Evolutionary conservation across 2,113 vertebrate species (phyloP), one percentile per base, ranked within the genome.

Genomic region (Mormoops blainvillei): DNA sequence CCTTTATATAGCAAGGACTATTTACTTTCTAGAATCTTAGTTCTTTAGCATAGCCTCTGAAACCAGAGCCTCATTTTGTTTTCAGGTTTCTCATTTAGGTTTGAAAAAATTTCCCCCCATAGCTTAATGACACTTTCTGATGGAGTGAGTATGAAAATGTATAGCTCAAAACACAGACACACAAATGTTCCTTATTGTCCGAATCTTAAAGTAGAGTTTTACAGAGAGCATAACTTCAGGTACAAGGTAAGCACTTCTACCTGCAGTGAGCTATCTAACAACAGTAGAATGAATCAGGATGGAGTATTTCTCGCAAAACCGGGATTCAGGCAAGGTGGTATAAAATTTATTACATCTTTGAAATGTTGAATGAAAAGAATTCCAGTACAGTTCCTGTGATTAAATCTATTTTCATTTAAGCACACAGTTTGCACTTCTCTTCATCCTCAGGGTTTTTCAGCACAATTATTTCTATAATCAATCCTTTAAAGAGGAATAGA

Each of bases 321-420:
- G 81, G 63, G 54, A 61, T 77, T 92, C 43, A 50, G 89, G 65
- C 83, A 96, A 96, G 41, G 28, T 73, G 83, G 81, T 95, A 80
- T 96, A 97, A 98, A 98, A 98, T 97, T 96, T 97, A 96, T 95
- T 97, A 90, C 87, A 86, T 94, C 95, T 96, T 96, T 14, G 92
- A 98, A 98, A 94, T 80, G 61, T 92, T 97, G 93, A 98, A 98
- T 94, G 85, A 97, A 95, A 98, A 98, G 96, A 97, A 95, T 98
- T 98, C 56, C 45, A 61, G 86, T 95, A 96, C 12, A 94, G 94
- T 97, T 97, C 88, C 74, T 96, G 84, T 96, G 65, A 98, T 98
- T 98, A 98, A 97, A 98, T 98, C 88, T 85, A 68, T 98, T 98
- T 98, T 98, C 87, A 97, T 98, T 98, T 98, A 97, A 98, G 97